Percentiles rank a stretch among this genome's conserved stretches.
These are phyloP conservation scores for Aegithalos caudatus DNA, from an alignment of 2,113 vertebrate genomes.

Conservation along the genomic window DNA sequence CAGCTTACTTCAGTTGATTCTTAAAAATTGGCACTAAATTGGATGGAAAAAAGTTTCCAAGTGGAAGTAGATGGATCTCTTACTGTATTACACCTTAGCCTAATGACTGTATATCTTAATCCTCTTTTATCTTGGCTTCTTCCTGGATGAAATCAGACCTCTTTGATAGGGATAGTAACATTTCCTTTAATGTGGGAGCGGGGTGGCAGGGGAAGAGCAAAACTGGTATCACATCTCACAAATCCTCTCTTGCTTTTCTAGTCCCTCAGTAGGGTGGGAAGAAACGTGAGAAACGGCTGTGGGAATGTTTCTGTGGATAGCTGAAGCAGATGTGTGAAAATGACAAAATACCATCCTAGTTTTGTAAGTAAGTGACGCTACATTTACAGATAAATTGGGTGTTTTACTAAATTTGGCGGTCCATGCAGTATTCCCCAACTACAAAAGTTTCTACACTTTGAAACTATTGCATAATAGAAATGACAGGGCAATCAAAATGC, in stretches of 20 bases:
- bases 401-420: neutral
- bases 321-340: neutral
- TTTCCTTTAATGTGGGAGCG: neutral
- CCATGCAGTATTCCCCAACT: neutral
- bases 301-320: neutral
- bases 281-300: neutral
- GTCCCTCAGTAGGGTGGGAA: neutral
- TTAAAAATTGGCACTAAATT: neutral
- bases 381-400: neutral
- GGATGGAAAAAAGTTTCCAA: neutral
- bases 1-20: neutral
- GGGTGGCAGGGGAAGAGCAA: neutral
- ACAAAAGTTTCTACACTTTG: neutral
- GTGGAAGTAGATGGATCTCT: neutral
- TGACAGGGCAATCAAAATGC: neutral
- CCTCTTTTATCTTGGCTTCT: neutral
- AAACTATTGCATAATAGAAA: constrained; percentile 21
- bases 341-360: neutral
- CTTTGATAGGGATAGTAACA: neutral
- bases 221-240: neutral
- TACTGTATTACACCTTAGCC: neutral
- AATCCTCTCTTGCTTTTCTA: neutral
- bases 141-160: neutral
- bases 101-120: neutral
- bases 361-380: neutral